Evolutionary conservation across 2,888 invertebrate genomes (phyloP).

Genomic region (Leptopterna dolabrata): DNA sequence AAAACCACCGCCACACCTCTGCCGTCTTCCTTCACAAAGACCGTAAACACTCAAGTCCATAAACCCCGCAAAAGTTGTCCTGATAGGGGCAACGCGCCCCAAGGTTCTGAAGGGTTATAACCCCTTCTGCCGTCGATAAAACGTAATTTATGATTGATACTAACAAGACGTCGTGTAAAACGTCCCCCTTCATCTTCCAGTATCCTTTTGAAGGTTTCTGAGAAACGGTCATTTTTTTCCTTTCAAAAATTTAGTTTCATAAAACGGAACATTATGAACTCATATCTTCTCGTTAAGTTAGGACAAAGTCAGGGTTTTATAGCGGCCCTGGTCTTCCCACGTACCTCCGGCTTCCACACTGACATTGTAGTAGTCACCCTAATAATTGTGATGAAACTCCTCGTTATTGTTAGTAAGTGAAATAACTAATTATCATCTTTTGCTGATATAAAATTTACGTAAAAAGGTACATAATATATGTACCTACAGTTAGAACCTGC

Average conservation of each 20-base stretch:
- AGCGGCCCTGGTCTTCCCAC: neutral
- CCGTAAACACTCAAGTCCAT: constrained; percentile 34
- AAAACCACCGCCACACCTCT: neutral
- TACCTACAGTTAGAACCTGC: no score
- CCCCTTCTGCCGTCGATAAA: constrained; percentile 34
- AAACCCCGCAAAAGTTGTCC: constrained; percentile 13
- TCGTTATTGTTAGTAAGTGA: no score
- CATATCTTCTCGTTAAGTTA: constrained; percentile 18
- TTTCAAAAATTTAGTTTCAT: constrained; percentile 18
- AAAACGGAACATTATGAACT: constrained; percentile 25
- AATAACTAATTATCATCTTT: no score
- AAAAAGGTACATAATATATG: no score
- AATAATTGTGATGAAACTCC: neutral
- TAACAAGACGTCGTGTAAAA: constrained; percentile 52
- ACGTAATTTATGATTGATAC: constrained; percentile 53
- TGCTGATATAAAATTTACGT: no score
- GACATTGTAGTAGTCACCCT: neutral
- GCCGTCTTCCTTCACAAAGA: constrained; percentile 4
- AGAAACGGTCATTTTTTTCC: constrained; percentile 24
- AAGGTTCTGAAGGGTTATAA: constrained; percentile 21
- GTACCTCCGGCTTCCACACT: neutral
- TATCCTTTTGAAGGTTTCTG: neutral
- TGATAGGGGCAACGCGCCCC: constrained; percentile 16
- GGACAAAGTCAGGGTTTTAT: constrained; percentile 34
- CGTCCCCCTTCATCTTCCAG: neutral